Conservation (phyloP, 1,140 invertebrate species). For the Theocolax elegans region DNA sequence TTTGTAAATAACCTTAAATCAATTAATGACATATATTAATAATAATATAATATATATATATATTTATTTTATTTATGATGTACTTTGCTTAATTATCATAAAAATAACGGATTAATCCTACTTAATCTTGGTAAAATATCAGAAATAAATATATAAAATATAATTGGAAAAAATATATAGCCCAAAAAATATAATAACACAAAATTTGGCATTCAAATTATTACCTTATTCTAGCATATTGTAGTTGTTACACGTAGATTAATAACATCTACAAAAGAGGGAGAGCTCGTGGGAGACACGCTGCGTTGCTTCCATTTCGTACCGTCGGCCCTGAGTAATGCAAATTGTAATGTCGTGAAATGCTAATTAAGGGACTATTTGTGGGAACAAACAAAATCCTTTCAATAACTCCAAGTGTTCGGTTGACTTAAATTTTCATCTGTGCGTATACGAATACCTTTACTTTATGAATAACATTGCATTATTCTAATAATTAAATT, state of each 20-base stretch:
- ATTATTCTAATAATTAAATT: too few species aligned
- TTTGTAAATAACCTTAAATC: too few species aligned
- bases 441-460: neutral
- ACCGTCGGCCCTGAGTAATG: constrained; percentile 14
- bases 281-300: constrained; percentile 30
- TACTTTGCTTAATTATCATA: too few species aligned
- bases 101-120: too few species aligned
- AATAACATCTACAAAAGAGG: constrained; percentile 22
- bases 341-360: constrained; percentile 35
- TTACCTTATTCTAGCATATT: neutral
- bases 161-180: too few species aligned
- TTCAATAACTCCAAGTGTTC: neutral
- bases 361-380: constrained; percentile 27
- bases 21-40: too few species aligned
- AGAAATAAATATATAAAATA: too few species aligned
- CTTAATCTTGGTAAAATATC: too few species aligned
- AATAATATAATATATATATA: too few species aligned
- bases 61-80: too few species aligned
- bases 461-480: too few species aligned
- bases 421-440: neutral
- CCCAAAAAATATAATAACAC: too few species aligned
- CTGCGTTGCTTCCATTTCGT: constrained; percentile 33
- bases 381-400: neutral
- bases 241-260: constrained; percentile 12
- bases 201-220: constrained; percentile 26